phyloP scores from a whole-genome alignment of 2,797 vertebrate genomes.

The Pelobates cultripes region DNA sequence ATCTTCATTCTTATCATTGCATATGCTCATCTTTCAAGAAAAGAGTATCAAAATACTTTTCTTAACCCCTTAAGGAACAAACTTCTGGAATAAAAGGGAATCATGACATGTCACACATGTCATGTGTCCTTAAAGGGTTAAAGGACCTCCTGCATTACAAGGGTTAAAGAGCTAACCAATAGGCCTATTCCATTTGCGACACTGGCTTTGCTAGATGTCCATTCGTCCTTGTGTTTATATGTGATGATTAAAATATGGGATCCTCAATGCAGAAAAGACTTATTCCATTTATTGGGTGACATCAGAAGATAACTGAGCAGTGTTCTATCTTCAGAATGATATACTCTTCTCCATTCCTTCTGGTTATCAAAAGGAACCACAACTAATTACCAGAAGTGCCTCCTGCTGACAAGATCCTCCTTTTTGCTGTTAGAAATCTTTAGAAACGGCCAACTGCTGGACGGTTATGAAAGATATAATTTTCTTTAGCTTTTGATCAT shows the following conservation, averaged over 20 bases:
- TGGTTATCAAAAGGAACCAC: slow-evolving; percentile 47
- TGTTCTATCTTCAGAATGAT: slow-evolving; percentile 24
- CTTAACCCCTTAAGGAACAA: no score
- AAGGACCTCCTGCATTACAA: no score
- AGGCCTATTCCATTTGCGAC: no score
- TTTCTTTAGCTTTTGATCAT: slow-evolving; percentile 55
- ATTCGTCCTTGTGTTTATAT: slow-evolving; percentile 2
- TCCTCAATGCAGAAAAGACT: slow-evolving; percentile 21
- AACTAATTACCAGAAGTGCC: slow-evolving; percentile 58
- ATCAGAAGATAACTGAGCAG: slow-evolving; percentile 33
- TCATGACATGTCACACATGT: no score
- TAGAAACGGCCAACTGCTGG: slow-evolving; percentile 27
- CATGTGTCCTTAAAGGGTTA: no score
- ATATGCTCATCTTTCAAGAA: no score
- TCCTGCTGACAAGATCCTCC: slow-evolving; percentile 18
- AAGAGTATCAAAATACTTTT: no score
- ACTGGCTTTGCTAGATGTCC: neutral
- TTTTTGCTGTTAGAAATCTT: neutral
- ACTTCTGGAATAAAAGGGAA: no score
- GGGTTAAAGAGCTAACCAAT: no score
- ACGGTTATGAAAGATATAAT: slow-evolving; percentile 19
- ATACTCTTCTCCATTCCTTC: slow-evolving; percentile 30
- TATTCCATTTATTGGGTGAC: slow-evolving; percentile 39
- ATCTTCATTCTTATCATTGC: no score
- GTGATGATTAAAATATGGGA: slow-evolving; percentile 12